These are phyloP conservation scores for Mylabris phalerata DNA, from an alignment of 1,140 invertebrate genomes.

Conservation along the genomic window DNA sequence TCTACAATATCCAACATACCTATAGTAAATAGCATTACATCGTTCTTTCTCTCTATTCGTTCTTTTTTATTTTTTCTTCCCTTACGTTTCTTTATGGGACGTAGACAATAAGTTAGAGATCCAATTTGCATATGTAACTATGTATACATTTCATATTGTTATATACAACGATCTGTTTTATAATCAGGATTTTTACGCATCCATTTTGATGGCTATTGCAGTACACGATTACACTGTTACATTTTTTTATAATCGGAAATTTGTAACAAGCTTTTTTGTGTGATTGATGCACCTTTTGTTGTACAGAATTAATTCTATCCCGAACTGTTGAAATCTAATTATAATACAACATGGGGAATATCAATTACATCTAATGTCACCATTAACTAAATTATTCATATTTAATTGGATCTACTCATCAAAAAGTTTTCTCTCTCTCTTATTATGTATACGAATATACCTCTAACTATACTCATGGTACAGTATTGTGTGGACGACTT, in stretches of 20 bases:
- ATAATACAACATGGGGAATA: conserved; percentile 30
- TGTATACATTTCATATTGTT: conserved; percentile 29
- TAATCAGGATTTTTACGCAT: too few relatives aligned
- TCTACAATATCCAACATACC: too few relatives aligned
- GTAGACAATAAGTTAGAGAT: conserved; percentile 34
- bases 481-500: conserved; percentile 24
- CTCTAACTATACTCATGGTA: too few relatives aligned
- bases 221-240: too few relatives aligned
- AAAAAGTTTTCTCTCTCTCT: conserved; percentile 30
- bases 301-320: not conserved
- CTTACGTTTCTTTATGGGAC: conserved; percentile 30
- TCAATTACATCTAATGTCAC: conserved; percentile 40
- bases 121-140: conserved; percentile 39
- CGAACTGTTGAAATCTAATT: conserved; percentile 33
- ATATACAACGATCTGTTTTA: conserved; percentile 3
- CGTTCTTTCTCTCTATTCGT: too few relatives aligned
- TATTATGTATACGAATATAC: too few relatives aligned
- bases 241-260: too few relatives aligned
- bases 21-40: conserved; percentile 17
- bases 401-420: conserved; percentile 41
- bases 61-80: too few relatives aligned
- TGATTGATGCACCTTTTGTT: too few relatives aligned
- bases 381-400: conserved; percentile 42
- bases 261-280: too few relatives aligned
- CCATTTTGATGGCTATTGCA: too few relatives aligned